Percentiles rank a stretch among this genome's conserved stretches.
These are phyloP conservation scores for Plebejus melissa DNA, from an alignment of 2,888 invertebrate genomes.

Conservation along the genomic window DNA sequence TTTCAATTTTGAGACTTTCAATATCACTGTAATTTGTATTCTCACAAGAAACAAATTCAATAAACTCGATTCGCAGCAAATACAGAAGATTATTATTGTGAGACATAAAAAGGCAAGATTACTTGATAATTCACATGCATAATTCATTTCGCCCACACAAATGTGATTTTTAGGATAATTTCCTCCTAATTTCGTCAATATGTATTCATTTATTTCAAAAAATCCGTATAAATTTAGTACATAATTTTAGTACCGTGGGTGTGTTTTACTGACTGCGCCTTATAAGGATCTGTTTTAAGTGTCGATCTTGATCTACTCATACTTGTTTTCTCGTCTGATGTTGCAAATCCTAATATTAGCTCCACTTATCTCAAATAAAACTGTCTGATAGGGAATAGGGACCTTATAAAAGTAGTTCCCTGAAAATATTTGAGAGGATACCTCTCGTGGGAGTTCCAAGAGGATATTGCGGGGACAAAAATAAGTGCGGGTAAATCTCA, in stretches of 20 bases:
- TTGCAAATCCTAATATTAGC: background rate
- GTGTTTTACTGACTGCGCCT: background rate
- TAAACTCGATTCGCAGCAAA: slow-evolving; percentile 1
- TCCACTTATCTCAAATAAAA: background rate
- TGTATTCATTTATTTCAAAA: background rate
- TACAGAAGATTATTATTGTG: background rate
- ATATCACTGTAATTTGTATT: background rate
- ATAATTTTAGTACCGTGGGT: background rate
- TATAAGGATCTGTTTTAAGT: background rate
- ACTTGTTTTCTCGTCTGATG: background rate
- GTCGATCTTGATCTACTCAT: background rate
- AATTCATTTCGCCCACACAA: background rate
- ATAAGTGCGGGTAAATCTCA: background rate
- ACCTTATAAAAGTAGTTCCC: background rate
- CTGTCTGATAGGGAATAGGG: background rate
- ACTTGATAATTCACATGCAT: background rate
- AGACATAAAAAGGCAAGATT: slow-evolving; percentile 3
- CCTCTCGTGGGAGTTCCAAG: background rate
- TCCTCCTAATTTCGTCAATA: background rate
- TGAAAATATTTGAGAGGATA: background rate
- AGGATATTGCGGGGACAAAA: background rate
- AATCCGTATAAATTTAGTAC: background rate
- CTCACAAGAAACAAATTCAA: slow-evolving; percentile 8
- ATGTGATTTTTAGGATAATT: background rate
- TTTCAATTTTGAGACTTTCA: background rate